phyloP scores from a whole-genome alignment of 2,797 vertebrate genomes.

The Sciurus vulgaris region DNA sequence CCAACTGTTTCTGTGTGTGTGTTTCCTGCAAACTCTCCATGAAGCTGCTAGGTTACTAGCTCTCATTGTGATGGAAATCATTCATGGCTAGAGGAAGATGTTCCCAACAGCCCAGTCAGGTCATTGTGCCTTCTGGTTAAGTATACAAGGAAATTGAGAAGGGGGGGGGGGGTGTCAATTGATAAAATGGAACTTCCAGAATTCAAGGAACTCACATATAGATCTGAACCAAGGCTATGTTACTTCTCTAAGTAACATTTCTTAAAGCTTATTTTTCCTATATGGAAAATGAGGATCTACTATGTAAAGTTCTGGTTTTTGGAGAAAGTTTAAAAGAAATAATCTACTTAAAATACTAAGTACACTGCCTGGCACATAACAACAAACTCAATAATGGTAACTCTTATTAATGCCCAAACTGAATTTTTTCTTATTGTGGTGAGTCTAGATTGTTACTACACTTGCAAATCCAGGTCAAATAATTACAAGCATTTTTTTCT shows the following conservation, averaged over 20 bases:
- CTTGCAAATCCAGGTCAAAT: slow-evolving; percentile 41
- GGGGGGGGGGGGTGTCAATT: background rate
- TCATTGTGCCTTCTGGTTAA: background rate
- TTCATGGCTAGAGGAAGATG: background rate
- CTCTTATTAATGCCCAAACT: background rate
- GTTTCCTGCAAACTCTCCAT: background rate
- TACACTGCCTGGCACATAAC: background rate
- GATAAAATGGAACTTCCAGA: background rate
- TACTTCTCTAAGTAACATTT: background rate
- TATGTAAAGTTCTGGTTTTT: background rate
- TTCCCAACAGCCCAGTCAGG: background rate
- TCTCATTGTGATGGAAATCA: background rate
- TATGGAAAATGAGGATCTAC: background rate
- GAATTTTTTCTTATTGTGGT: slow-evolving; percentile 19
- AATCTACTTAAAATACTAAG: slow-evolving; percentile 49
- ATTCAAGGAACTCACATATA: background rate
- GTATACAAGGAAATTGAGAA: background rate
- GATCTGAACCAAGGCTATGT: background rate
- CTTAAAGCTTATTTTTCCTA: background rate
- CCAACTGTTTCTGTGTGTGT: background rate
- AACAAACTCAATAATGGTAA: slow-evolving; percentile 17
- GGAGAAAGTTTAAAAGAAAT: slow-evolving; percentile 22
- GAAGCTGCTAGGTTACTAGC: background rate
- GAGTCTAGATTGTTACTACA: background rate
- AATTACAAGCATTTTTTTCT: background rate